These are phyloP conservation scores for Catharus minimus DNA, from an alignment of 2,113 vertebrate species.

Conservation along the genomic window DNA sequence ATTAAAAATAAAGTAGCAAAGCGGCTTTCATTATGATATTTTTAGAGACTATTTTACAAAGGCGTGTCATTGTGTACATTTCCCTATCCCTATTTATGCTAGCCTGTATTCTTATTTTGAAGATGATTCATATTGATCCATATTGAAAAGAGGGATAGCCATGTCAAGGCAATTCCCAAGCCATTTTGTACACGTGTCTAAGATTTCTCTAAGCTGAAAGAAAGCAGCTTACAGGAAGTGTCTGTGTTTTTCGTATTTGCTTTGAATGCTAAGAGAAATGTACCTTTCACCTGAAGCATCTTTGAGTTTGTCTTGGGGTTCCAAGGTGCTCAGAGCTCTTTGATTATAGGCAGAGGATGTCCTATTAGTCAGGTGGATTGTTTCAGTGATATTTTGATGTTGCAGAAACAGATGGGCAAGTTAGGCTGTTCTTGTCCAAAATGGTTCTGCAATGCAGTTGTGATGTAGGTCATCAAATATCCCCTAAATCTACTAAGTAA, in stretches of 20 bases:
- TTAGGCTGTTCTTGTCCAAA: not conserved
- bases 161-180: not conserved
- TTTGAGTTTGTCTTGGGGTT: not conserved
- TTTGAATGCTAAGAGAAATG: not conserved
- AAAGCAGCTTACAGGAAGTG: not conserved
- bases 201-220: not conserved
- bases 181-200: not conserved
- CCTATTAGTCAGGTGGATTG: not conserved
- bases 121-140: not conserved
- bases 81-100: not conserved
- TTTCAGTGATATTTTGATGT: not conserved
- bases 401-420: not conserved
- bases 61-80: rapidly evolving
- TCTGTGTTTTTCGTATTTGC: not conserved
- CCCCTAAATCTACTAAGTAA: not conserved
- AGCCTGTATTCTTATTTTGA: not conserved
- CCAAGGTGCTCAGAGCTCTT: not conserved
- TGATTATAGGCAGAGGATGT: not conserved
- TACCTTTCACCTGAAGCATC: not conserved
- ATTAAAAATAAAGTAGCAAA: not conserved
- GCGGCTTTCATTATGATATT: not conserved
- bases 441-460: not conserved
- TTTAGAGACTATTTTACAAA: not conserved
- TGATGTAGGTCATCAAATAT: not conserved
- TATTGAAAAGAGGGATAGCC: not conserved